Base-by-base conservation (phyloP, 2,888 invertebrate species). In the Plebejus anna region DNA sequence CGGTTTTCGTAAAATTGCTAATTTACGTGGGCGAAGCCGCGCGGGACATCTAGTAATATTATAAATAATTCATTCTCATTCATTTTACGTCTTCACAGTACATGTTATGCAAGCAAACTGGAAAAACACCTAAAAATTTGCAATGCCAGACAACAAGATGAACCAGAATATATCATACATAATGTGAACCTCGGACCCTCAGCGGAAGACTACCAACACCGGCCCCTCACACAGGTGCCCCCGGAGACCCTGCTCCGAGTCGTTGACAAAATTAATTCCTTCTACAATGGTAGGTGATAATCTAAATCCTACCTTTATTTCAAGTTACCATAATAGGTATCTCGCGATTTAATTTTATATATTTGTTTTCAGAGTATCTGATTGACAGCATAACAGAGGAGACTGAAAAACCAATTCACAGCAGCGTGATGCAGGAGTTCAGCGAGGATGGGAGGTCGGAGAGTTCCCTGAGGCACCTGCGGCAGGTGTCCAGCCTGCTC, bases 401-500 rank as follows among this genome's bases (percentile, higher is more conserved):
- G 3, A 82, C 82, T 0, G 87, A 88, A 38, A 81, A 82, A 70
- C 84, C 87, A 6, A 89, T 91, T 75, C 93, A 93, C 80, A 76
- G 78, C 1, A 80, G 82, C 0, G 86, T 94, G 22, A 38, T 81
- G 75, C 82, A 81, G 1, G 91, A 92, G 80, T 90, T 89, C 79
- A 80, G 78, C 0, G 85, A 85, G 77, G 85, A 92, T 0, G 94
- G 94, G 28, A 95, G 96, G 81, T 95, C 96, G 0, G 94, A 94
- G 80, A 94, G 94, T 83, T 95, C 96, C 0, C 94, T 94, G 75
- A 96, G 97, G 79, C 98, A 98, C 86, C 90, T 98, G 81, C 88
- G 96, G 32, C 98, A 98, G 89, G 96, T 96, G 76, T 96, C 97
- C 2, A 96, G 97, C 0, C 90, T 98, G 78, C 88, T 98, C 78